Percentiles rank a stretch among this genome's conserved stretches.
Conservation (phyloP, 2,888 invertebrate species). For the Pristionchus fissidentatus region DNA sequence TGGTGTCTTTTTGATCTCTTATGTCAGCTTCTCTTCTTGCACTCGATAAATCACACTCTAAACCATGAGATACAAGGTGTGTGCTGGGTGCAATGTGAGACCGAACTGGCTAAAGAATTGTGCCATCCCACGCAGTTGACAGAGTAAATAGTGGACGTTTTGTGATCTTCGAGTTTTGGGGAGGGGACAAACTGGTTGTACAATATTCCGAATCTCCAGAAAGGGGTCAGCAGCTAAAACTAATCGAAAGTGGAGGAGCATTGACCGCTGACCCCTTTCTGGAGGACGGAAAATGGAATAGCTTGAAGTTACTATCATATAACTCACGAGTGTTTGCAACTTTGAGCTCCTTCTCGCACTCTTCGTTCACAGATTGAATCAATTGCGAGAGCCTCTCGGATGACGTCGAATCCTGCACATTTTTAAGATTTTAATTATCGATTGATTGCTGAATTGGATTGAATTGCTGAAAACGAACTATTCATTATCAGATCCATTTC, state of each 20-base stretch:
- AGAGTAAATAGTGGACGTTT: background rate
- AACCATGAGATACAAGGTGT: too few relatives aligned
- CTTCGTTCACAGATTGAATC: slow-evolving; percentile 15
- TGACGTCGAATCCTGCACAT: background rate
- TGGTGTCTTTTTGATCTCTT: background rate
- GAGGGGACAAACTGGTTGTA: background rate
- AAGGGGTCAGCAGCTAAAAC: too few relatives aligned
- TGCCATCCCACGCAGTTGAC: background rate
- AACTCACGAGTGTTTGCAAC: slow-evolving; percentile 36
- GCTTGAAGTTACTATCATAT: background rate
- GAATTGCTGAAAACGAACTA: background rate
- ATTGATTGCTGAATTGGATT: background rate
- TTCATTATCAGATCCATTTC: background rate
- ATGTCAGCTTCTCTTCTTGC: too few relatives aligned
- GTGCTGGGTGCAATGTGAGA: background rate
- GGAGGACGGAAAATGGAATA: background rate
- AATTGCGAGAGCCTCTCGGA: background rate
- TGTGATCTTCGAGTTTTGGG: slow-evolving; percentile 13
- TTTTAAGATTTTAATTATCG: background rate
- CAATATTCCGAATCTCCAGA: background rate
- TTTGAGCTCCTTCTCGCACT: background rate
- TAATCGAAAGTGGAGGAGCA: too few relatives aligned
- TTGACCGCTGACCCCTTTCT: too few relatives aligned
- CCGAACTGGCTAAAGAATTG: slow-evolving; percentile 4
- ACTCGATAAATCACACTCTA: too few relatives aligned